Evolutionary conservation across 2,113 vertebrate genomes (phyloP).

Genomic region (Syrmaticus mikado): DNA sequence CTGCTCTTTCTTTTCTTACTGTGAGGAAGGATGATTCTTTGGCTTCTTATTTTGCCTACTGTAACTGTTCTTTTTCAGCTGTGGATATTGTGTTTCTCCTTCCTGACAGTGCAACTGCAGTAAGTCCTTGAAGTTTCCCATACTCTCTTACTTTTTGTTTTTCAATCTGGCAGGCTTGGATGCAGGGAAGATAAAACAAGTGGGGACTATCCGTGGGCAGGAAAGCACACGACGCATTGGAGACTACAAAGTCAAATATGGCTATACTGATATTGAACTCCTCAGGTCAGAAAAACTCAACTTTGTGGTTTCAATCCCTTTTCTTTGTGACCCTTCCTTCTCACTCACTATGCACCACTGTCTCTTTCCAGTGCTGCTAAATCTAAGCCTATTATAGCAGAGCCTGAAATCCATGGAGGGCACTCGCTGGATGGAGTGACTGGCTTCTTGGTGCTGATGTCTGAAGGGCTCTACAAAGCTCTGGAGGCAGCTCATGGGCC

Average conservation of each 20-base stretch:
- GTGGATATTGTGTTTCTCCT: background rate
- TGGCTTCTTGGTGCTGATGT: conserved; percentile 95
- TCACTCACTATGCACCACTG: background rate
- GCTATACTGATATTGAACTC: conserved; percentile 92
- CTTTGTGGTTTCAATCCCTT: background rate
- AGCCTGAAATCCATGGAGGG: conserved; percentile 93
- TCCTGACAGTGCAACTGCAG: background rate
- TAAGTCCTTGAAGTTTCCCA: background rate
- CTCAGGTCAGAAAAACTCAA: conserved; percentile 84
- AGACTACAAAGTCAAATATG: conserved; percentile 94
- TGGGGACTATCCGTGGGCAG: conserved; percentile 89
- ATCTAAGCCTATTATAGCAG: conserved; percentile 89
- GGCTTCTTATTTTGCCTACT: background rate
- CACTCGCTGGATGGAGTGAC: conserved; percentile 89
- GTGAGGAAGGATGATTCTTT: background rate
- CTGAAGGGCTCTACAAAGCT: conserved; percentile 94
- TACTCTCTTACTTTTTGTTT: background rate
- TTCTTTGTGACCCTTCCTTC: background rate
- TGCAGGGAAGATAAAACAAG: conserved; percentile 87
- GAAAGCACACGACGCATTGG: conserved; percentile 94
- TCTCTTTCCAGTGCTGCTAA: conserved; percentile 85
- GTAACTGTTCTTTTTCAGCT: background rate
- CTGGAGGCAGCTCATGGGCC: conserved; percentile 95
- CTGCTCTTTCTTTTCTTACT: background rate
- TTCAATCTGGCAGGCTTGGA: conserved; percentile 87